These are phyloP conservation scores for Syrrhaptes paradoxus DNA, from an alignment of 2,113 vertebrate genomes.

Conservation along the genomic window DNA sequence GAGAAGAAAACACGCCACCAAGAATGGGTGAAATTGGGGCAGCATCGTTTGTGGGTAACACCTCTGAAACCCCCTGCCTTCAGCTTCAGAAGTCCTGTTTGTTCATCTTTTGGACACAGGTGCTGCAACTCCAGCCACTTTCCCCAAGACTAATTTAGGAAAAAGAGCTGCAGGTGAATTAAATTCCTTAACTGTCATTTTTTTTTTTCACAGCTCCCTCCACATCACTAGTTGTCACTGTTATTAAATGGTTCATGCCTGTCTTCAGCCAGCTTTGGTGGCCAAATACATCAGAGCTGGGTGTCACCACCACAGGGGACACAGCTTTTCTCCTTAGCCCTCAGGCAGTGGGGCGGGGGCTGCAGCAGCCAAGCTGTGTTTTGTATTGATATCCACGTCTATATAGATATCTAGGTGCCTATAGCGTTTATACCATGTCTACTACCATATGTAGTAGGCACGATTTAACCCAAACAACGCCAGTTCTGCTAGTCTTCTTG, in stretches of 20 bases:
- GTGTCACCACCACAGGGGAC: not conserved
- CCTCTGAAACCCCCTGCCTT: not conserved
- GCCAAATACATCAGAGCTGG: not conserved
- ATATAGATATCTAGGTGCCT: not conserved
- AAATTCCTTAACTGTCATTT: not conserved
- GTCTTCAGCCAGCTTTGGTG: not conserved
- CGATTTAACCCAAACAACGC: not conserved
- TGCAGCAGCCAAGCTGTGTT: not conserved
- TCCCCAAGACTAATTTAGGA: not conserved
- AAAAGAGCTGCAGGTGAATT: not conserved
- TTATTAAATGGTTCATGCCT: not conserved
- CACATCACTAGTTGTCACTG: not conserved
- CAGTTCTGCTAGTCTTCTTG: not conserved
- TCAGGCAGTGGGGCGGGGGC: not conserved
- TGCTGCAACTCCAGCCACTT: not conserved
- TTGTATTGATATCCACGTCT: not conserved
- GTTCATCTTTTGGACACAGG: not conserved
- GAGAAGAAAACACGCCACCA: not conserved
- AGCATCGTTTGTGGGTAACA: not conserved
- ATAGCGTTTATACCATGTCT: not conserved
- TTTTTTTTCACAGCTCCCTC: not conserved
- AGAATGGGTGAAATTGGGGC: not conserved
- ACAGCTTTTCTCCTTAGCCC: not conserved
- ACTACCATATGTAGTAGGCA: not conserved
- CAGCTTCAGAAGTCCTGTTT: not conserved